Evolutionary conservation across 2,888 invertebrate species (phyloP), one percentile per base, ranked within the genome.

Genomic region (Lordiphosa andalusiaca): DNA sequence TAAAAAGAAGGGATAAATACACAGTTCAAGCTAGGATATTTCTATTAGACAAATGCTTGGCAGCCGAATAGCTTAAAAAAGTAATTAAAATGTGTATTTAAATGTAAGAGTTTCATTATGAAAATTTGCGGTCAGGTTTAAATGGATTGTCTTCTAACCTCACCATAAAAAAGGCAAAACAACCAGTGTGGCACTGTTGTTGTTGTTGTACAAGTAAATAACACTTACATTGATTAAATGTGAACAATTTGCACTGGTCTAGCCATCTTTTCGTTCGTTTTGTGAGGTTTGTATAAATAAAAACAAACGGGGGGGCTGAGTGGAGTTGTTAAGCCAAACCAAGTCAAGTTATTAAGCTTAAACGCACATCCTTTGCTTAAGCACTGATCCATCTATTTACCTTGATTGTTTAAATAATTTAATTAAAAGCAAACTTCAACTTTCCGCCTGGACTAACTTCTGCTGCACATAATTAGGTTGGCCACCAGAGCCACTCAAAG

Each of bases 181-280:
- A 21, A 21, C 50, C 57, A 38, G 23, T 9, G 12, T 38, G 48
- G 12, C 35, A 37, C 47, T 53, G 16, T 19, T 2, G 10, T 21
- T 19, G 10, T 44, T 44, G 13, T 52, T 42, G 6, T 42, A 12
- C 30, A 37, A 46, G 37, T 25, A 48, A 50, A 47, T 51, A 57
- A 51, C 64, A 65, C 64, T 65, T 64, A 58, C 47, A 58, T 51
- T 65, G 64, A 65, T 65, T 65, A 65, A 65, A 65, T 66, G 67
- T 41, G 46, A 37, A 64, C 40, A 65, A 56, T 55, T 55, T 36
- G 55, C 10, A 47, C 46, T 66, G 50, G 63, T 65, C 65, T 39
- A n/a, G 49, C 49, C 65, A 65, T 56, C 55, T 65, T 63, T 65
- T 54, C 56, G 49, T 64, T 44, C 42, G 23, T 38, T 44, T 44